These are phyloP conservation scores for Rhagophthalmus giganteus DNA, from an alignment of 2,888 invertebrate genomes.

Conservation along the genomic window DNA sequence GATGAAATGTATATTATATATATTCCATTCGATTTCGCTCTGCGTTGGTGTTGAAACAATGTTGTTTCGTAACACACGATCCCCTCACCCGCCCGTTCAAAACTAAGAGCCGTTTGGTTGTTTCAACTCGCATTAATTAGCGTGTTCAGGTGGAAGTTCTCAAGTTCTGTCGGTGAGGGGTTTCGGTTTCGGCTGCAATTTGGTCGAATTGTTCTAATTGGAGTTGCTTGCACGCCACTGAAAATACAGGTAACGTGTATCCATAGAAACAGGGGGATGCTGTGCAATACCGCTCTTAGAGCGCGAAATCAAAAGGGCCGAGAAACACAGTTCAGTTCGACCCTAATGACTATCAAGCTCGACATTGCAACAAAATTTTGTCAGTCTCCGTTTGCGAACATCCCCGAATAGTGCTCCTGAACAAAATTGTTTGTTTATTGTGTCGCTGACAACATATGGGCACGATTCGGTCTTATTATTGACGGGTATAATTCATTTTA, in stretches of 20 bases:
- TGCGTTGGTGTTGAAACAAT: too few species aligned
- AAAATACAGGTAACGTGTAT: constrained; percentile 35
- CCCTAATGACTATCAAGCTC: constrained; percentile 26
- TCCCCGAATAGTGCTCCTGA: not conserved
- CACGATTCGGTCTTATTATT: not conserved
- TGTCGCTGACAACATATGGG: not conserved
- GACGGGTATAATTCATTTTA: not conserved
- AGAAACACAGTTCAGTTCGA: constrained; percentile 29
- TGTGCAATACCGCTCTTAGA: constrained; percentile 32
- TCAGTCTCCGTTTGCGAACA: too few species aligned
- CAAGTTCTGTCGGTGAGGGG: too few species aligned
- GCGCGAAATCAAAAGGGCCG: constrained; percentile 39
- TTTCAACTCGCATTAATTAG: too few species aligned
- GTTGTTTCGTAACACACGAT: too few species aligned
- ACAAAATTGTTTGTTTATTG: not conserved
- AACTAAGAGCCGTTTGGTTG: too few species aligned
- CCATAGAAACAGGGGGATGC: constrained; percentile 42
- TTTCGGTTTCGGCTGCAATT: not conserved
- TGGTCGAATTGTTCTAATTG: constrained; percentile 9
- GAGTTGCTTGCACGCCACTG: constrained; percentile 15
- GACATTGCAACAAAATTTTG: constrained; percentile 9
- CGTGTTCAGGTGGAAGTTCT: not conserved
- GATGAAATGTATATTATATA: too few species aligned
- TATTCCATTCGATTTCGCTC: too few species aligned
- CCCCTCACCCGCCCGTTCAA: too few species aligned